Percentiles rank a stretch among this genome's conserved stretches.
Conservation (phyloP, 2,888 invertebrate genomes). For the Liposcelis brunnea region DNA sequence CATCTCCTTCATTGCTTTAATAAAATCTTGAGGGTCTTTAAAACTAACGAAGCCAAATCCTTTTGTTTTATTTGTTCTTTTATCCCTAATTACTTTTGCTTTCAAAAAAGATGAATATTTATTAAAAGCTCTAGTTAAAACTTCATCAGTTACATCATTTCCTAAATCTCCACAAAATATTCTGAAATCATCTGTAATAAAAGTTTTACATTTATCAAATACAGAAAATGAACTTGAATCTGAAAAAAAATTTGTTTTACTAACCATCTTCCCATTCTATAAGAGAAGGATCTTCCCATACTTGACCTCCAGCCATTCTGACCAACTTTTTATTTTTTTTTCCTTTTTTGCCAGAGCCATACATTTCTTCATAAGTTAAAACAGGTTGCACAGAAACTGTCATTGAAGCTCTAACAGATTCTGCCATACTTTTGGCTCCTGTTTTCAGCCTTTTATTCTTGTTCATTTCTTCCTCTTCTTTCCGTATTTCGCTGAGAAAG, state of each 20-base stretch:
- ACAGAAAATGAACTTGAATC: not conserved
- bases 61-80: slow-evolving; percentile 92
- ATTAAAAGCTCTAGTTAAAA: slow-evolving; percentile 87
- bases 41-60: slow-evolving; percentile 99
- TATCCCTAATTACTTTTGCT: slow-evolving; percentile 91
- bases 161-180: slow-evolving; percentile 99
- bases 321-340: slow-evolving; percentile 56
- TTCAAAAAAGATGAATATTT: slow-evolving; percentile 84
- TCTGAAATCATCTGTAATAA: slow-evolving; percentile 69
- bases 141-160: slow-evolving; percentile 96
- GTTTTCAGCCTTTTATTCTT: slow-evolving; percentile 32
- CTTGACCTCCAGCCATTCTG: slow-evolving; percentile 80
- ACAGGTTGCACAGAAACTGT: slow-evolving; percentile 16
- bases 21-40: slow-evolving; percentile 93
- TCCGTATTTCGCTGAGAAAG: slow-evolving; percentile 1
- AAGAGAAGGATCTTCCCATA: slow-evolving; percentile 91
- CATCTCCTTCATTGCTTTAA: slow-evolving; percentile 98
- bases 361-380: slow-evolving; percentile 17
- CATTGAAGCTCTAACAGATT: slow-evolving; percentile 26
- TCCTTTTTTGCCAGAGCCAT: slow-evolving; percentile 28
- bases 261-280: slow-evolving; percentile 85
- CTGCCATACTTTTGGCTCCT: slow-evolving; percentile 22
- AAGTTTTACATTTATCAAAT: slow-evolving; percentile 10
- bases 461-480: slow-evolving; percentile 73
- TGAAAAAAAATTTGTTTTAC: slow-evolving; percentile 11